Base-by-base conservation (phyloP, 2,113 vertebrate species). In the Pseudopipra pipra region DNA sequence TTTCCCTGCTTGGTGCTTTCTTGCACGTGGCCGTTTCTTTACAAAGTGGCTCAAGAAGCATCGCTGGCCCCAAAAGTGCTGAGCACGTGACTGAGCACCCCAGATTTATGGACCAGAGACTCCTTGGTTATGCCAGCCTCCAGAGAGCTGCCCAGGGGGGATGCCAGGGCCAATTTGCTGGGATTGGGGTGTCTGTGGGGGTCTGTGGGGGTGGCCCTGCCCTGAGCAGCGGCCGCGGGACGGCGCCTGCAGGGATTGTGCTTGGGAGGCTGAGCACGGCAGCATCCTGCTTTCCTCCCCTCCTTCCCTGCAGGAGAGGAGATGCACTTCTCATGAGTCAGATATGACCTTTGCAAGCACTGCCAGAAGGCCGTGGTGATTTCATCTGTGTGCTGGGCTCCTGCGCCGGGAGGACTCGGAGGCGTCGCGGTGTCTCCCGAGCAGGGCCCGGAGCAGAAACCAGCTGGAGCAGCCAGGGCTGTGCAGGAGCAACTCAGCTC, bases 211-310 rank as follows among this genome's bases (percentile, higher is more conserved):
- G 55, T 44, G 56, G 58, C 17, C 39, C 47, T 0, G 12, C 70
- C 54, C 66, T 25, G 49, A 46, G 54, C 49, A 49, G 78, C 0
- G 10, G 7, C 71, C 0, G 0, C 21, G 73, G 51, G 30, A 37
- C 2, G 0, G 35, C 4, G 27, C 51, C 55, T 28, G 41, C 44
- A 46, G 67, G 56, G 54, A 12, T 4, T 0, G 4, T 0, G 3
- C 47, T 31, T 15, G 56, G 8, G 39, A 80, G 19, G 72, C 80
- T 28, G 70, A 74, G 68, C 1, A 2, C 0, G 1, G 49, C 52
- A 33, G 28, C 63, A 44, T 35, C 47, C 1, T 3, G 4, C 51
- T 76, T 66, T 88, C 74, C 8, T 51, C 31, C 37, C 49, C 56
- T 37, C 63, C 39, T 18, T 66, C 82, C 67, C 90, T 44, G 70